Evolutionary conservation across 1,140 invertebrate species (phyloP).

Genomic region (Aphelenchoides fujianensis): DNA sequence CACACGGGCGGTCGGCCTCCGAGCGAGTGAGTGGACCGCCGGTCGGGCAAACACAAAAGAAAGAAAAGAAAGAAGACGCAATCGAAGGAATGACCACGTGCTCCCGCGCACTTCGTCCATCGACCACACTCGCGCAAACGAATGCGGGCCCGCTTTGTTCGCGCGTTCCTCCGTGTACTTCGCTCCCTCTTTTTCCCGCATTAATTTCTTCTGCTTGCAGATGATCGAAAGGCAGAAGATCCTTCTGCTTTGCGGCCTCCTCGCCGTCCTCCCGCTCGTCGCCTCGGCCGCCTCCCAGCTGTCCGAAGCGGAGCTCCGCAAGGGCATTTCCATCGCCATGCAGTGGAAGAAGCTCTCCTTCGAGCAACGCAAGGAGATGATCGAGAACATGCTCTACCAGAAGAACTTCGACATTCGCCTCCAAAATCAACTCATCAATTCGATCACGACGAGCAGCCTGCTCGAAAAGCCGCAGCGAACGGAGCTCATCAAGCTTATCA

Average conservation of each 20-base stretch:
- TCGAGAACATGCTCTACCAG: not conserved
- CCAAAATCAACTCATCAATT: slow-evolving; percentile 3
- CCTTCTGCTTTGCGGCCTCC: not conserved
- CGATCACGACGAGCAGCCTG: not conserved
- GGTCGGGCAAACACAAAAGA: too few relatives aligned
- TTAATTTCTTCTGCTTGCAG: too few relatives aligned
- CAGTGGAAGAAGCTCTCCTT: slow-evolving; percentile 9
- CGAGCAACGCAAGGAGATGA: not conserved
- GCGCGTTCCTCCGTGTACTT: too few relatives aligned
- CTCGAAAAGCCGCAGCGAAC: not conserved
- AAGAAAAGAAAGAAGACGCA: too few relatives aligned
- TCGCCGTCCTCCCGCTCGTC: not conserved
- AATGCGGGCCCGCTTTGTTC: too few relatives aligned
- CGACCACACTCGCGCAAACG: too few relatives aligned
- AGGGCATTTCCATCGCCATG: slow-evolving; percentile 7
- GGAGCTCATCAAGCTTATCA: not conserved
- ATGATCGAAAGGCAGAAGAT: not conserved
- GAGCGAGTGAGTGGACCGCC: too few relatives aligned
- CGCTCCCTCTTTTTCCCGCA: too few relatives aligned
- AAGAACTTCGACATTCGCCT: not conserved
- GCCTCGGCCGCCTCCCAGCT: not conserved
- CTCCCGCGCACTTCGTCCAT: too few relatives aligned
- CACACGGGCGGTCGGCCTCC: too few relatives aligned
- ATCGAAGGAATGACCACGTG: too few relatives aligned
- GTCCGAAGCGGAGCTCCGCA: slow-evolving; percentile 3